Percentiles rank a stretch among this genome's conserved stretches.
Evolutionary conservation across 1,140 invertebrate species (phyloP).

Genomic region (Grapholita molesta): DNA sequence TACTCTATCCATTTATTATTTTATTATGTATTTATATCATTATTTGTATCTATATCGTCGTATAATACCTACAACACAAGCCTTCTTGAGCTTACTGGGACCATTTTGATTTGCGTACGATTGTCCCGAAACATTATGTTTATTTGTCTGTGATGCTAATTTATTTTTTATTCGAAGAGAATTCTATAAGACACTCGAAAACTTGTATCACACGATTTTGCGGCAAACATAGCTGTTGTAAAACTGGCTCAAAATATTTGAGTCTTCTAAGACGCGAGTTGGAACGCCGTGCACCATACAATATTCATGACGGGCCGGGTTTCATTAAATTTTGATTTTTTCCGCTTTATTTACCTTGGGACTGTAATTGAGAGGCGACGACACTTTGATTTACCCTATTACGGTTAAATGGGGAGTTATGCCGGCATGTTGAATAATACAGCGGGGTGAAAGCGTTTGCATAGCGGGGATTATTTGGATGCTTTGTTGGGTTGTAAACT

Average conservation of each 20-base stretch:
- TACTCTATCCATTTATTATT: not conserved
- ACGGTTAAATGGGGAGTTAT: conserved; percentile 10
- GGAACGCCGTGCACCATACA: not conserved
- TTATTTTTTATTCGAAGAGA: too few relatives aligned
- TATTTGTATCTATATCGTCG: too few relatives aligned
- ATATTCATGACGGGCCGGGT: not conserved
- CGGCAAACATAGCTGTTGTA: too few relatives aligned
- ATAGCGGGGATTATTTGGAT: not conserved
- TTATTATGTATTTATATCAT: too few relatives aligned
- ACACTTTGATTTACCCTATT: conserved; percentile 13
- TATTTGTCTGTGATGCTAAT: too few relatives aligned
- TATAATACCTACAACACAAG: too few relatives aligned
- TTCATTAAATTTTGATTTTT: conserved; percentile 17
- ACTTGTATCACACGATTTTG: too few relatives aligned
- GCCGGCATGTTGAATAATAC: not conserved
- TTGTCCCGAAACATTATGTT: too few relatives aligned
- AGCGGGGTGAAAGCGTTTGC: conserved; percentile 1
- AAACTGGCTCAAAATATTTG: not conserved
- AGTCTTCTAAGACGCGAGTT: not conserved
- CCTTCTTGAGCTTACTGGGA: too few relatives aligned
- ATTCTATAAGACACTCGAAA: too few relatives aligned
- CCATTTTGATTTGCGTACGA: too few relatives aligned
- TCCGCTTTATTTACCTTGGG: conserved; percentile 4
- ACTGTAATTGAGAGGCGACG: not conserved
- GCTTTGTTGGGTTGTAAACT: not conserved